Evolutionary conservation across 2,113 vertebrate species (phyloP).

Genomic region (Cryptomyrus ogoouensis): DNA sequence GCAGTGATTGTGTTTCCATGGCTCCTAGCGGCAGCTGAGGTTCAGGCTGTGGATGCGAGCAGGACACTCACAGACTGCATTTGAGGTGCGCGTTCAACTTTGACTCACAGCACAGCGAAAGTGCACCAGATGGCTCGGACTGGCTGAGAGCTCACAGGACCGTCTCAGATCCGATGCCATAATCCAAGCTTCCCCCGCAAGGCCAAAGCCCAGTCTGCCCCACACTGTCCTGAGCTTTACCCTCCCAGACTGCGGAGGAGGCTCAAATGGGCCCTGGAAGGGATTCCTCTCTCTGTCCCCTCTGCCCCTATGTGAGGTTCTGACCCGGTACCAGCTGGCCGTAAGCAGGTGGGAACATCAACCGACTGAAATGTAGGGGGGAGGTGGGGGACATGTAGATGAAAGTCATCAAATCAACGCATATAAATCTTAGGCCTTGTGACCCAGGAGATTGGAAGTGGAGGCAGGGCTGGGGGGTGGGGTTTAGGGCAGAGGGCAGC

Average conservation of each 20-base stretch:
- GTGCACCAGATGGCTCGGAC: neutral
- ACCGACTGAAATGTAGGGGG: neutral
- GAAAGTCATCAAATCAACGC: constrained; percentile 40
- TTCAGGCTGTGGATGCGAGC: neutral
- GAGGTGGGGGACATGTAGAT: constrained; percentile 16
- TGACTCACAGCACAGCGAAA: neutral
- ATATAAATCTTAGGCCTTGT: constrained; percentile 45
- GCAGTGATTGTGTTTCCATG: neutral
- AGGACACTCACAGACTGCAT: neutral
- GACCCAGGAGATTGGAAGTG: constrained; percentile 31
- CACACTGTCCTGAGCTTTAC: neutral
- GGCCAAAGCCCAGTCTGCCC: neutral
- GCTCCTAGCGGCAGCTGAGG: neutral
- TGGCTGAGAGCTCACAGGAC: neutral
- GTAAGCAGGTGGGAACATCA: neutral
- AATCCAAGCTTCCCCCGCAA: neutral
- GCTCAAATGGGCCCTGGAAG: neutral
- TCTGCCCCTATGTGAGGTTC: neutral
- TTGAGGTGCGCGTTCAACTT: neutral
- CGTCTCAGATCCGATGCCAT: neutral
- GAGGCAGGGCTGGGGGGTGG: constrained; percentile 4
- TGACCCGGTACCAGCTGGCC: neutral
- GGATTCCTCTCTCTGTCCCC: neutral
- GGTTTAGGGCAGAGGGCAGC: constrained; percentile 32
- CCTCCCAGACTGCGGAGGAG: neutral